Evolutionary conservation across 2,888 invertebrate genomes (phyloP), one percentile per base, ranked within the genome.

Genomic region (Perithous albicinctus): DNA sequence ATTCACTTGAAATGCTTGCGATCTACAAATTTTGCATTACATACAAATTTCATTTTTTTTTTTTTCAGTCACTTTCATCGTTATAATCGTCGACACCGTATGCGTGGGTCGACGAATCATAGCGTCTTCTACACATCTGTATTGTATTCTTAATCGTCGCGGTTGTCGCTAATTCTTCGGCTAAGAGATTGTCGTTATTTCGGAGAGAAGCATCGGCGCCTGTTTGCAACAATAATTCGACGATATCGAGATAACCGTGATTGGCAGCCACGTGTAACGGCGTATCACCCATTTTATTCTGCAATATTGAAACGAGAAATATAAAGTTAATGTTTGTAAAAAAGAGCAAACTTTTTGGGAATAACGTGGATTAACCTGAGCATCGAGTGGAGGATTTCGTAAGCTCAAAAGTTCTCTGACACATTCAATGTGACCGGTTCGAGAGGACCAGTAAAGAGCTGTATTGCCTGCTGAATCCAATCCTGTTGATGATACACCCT

Each of bases 201-300:
- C 86, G 88, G 8, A 94, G 84, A 67, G 91, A 91, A 4, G 93
- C 89, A 85, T 93, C 90, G 18, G 94, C 94, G 43, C 94, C 94
- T 87, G 93, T 91, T 56, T 94, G 93, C 75, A 95, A 86, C 69
- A 96, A 91, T 63, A 94, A 82, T 84, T 93, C 90, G 1, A 95
- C 94, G 69, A 94, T 93, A 48, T 94, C 94, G 38, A 93, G 87
- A 85, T 95, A 95, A n/a, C 94, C 94, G 87, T 94, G 94, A 92
- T 94, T 94, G 1, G 95, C 93, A 48, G 95, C 95, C 10, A 94
- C 93, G 88, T 96, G 95, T 32, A 96, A 88, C 1, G 95, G 94
- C 4, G 95, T 95, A 87, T 96, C 95, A 10, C 95, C 95, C 84
- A 95, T 92, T 91, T 95, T 95, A 89, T 96, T 96, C 95, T 95